These are phyloP conservation scores for Pleuronectes platessa DNA, from an alignment of 2,113 vertebrate species.

Conservation along the genomic window DNA sequence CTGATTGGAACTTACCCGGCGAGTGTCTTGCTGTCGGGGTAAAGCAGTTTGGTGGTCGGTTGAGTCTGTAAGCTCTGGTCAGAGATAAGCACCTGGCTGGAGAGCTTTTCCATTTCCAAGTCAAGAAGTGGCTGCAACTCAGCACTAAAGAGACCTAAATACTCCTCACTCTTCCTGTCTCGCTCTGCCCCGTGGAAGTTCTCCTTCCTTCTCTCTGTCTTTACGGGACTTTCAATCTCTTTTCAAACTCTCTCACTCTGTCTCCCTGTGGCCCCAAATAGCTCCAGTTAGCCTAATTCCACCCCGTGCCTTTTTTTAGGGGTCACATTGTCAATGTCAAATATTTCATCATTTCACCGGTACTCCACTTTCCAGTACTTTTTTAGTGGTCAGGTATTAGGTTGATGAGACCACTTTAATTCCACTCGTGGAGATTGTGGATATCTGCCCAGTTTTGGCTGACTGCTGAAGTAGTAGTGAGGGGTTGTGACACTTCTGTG, in stretches of 20 bases:
- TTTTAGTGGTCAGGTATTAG: conserved; percentile 17
- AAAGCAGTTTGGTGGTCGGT: conserved; percentile 65
- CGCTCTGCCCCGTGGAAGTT: conserved; percentile 27
- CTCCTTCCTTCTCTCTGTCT: conserved; percentile 26
- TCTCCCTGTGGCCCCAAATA: conserved; percentile 3
- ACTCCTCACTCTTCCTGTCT: conserved; percentile 48
- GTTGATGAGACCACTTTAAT: conserved; percentile 51
- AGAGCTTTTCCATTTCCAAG: conserved; percentile 79
- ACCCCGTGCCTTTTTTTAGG: conserved; percentile 19
- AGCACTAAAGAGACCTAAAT: conserved; percentile 75
- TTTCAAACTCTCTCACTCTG: conserved; percentile 19
- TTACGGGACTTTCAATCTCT: conserved; percentile 24
- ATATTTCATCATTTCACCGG: conserved; percentile 31
- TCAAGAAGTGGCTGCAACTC: conserved; percentile 68
- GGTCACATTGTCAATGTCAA: conserved; percentile 22
- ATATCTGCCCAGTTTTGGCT: conserved; percentile 44
- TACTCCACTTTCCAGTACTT: conserved; percentile 32
- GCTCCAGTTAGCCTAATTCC: conserved; percentile 30
- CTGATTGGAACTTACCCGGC: conserved; percentile 63
- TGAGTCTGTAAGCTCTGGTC: conserved; percentile 75
- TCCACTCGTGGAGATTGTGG: conserved; percentile 37
- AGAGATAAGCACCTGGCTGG: conserved; percentile 81
- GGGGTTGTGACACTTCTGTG: conserved; percentile 33
- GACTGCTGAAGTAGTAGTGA: conserved; percentile 31
- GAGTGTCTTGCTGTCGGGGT: conserved; percentile 58